Evolutionary conservation across 2,888 invertebrate genomes (phyloP), one percentile per base, ranked within the genome.

Genomic region (Xestia sexstrigata): DNA sequence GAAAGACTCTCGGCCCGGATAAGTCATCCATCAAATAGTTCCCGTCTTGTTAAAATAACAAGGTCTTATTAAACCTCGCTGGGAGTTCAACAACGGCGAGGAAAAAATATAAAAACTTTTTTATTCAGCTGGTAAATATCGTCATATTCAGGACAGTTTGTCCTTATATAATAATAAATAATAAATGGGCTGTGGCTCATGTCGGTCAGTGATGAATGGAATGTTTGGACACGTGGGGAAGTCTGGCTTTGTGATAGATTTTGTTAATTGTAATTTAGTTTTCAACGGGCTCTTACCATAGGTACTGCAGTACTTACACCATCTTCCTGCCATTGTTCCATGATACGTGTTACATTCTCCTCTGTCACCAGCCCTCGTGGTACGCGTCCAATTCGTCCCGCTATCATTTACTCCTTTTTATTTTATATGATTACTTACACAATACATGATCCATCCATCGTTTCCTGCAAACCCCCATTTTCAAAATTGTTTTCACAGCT

Each of bases 11-110:
- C 89, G 86, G 88, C 89, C 85, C 85, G 87, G 90, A 90, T 91
- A 92, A 93, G 92, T 92, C 94, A 95, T 95, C 94, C 93, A 95
- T 95, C 95, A 95, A 93, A 94, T 92, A 93, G 93, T 93, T 92
- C 81, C 82, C 86, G 86, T 87, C 89, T 90, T 90, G 89, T 91
- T 91, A 91, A 91, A 92, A 91, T 90, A 92, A 90, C 91, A 90
- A 89, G 88, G 87, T 91, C 86, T 89, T 89, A 89, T 89, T 89
- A 91, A 90, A 89, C 87, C 80, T 80, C 81, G 69, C 79, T 74
- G 76, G 79, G 71, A 88, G 74, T 88, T 86, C 76, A 83, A 81
- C 77, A 79, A 75, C 70, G 71, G 39, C 20, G 62, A 66, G 76
- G 83, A 84, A 85, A 84, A 83, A 84, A 76, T 77, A 82, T 78